Evolutionary conservation across 2,888 invertebrate species (phyloP), one percentile per base, ranked within the genome.

Genomic region (Pseudococcus viburni): DNA sequence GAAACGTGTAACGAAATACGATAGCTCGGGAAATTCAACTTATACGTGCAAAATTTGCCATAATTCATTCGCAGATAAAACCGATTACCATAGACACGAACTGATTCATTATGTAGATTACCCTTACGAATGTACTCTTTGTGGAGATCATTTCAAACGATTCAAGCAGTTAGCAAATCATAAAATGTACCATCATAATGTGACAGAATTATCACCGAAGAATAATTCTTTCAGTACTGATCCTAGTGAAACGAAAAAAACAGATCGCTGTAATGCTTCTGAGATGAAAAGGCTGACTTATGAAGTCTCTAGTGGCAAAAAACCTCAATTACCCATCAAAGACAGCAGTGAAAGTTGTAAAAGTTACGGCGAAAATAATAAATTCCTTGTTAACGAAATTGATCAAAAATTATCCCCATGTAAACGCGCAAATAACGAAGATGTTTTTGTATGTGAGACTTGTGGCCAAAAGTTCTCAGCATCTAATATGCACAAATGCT

Each of bases 31-130:
- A 33, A 73, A 33, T 73, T 19, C 46, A 46, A 19, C 19, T 0
- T 83, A 46, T 46, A 46, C 19, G n/a, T 83, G 80, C 46, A 15
- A n/a, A 19, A 33, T 83, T 83, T 83, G 80, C 11, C 19, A 83
- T 4, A 11, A 7, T 22, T 42, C 80, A 19, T 83, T 83, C 46
- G 19, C 80, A 46, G 33, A 19, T 33, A 83, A 83, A 46, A 46
- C 19, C 15, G 80, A 83, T 22, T 83, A 83, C 19, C 46, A 83
- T 46, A 42, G 19, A 83, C 80, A 83, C 80, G 80, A 83, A 83
- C 11, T 83, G 19, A 15, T 83, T 46, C 80, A 83, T 46, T 83
- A 33, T 83, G 46, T 46, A 11, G 80, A 83, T 22, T 83, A 83
- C 80, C 80, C 80, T 19, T 83, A 83, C 22, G 80, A 83, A 46